Conservation (phyloP, 2,797 vertebrate species). For the Muscicapa striata region DNA sequence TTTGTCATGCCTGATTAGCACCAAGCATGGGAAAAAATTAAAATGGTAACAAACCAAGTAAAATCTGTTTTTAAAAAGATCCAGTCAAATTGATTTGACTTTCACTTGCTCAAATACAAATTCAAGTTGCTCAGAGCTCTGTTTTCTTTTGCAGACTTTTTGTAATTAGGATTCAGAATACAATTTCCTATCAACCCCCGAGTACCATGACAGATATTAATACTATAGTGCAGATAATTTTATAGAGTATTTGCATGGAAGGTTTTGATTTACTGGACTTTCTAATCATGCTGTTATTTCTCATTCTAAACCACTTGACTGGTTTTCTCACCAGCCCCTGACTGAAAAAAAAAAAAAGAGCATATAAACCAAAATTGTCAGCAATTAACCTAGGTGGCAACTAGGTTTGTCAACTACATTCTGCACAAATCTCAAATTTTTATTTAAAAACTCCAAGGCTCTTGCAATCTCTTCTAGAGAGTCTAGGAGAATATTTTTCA, state of each 20-base stretch:
- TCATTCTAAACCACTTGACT: neutral
- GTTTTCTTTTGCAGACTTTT: neutral
- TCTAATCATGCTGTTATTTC: neutral
- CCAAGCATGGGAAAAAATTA: constrained; percentile 67
- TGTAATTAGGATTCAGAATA: neutral
- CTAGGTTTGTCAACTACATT: neutral
- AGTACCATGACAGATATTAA: neutral
- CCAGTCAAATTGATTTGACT: constrained; percentile 27
- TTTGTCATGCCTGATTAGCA: constrained; percentile 75
- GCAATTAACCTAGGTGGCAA: neutral
- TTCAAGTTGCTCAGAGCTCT: neutral
- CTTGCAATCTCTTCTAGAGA: neutral
- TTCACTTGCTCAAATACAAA: neutral
- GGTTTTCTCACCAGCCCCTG: neutral
- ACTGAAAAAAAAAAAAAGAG: neutral
- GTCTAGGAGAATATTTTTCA: neutral
- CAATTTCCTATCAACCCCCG: neutral
- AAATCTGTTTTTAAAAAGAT: constrained; percentile 34
- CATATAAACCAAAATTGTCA: neutral
- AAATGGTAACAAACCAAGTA: constrained; percentile 43
- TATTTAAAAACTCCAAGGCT: neutral
- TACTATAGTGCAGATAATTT: neutral
- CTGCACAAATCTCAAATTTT: neutral
- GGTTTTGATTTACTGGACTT: neutral
- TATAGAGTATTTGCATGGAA: neutral